Evolutionary conservation across 1,140 invertebrate species (phyloP), one percentile per base, ranked within the genome.

Genomic region (Zaprionus davidi): DNA sequence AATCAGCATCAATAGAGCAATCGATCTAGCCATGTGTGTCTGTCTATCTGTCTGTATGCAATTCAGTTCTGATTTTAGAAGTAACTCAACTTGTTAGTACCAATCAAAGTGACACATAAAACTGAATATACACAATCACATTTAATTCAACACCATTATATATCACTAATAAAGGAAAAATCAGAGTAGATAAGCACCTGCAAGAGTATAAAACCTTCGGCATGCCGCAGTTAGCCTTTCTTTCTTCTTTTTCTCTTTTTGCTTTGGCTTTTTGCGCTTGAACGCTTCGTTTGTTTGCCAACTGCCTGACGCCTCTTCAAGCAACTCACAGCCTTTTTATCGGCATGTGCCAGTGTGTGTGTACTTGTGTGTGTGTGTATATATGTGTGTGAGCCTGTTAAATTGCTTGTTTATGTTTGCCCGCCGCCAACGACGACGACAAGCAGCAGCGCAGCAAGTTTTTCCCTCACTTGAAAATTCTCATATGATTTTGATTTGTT

Each of bases 261-360:
- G 24, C 60, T 69, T 78, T 87, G 84, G 85, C 84, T 87, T 87
- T 87, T 78, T 88, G 82, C 85, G 84, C 85, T 83, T 88, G 84
- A 88, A 88, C 84, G 84, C 84, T 88, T 88, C 84, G 85, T 84
- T 90, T 88, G 84, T 84, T 90, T 88, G 84, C 85, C 84, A 90
- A 84, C 85, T 84, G 85, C 79, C 79, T 75, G 78, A 59, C 71
- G 66, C 71, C 71, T 70, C 53, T 70, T 70, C 78, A 76, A 76
- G 70, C n/a, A 67, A 7, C 36, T 58, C 41, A 46, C 41, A 46
- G 28, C 24, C 55, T 60, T 65, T 71, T 71, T 65, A 55, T 60
- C 60, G 59, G 44, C 51, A 22, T 59, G 53, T 31, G 13, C 4
- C 22, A 28, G 34, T 24, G 26, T 68, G 6, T 12, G 38, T 41